Evolutionary conservation across 2,113 vertebrate genomes (phyloP), one percentile per base, ranked within the genome.

Genomic region (Pungitius pungitius): DNA sequence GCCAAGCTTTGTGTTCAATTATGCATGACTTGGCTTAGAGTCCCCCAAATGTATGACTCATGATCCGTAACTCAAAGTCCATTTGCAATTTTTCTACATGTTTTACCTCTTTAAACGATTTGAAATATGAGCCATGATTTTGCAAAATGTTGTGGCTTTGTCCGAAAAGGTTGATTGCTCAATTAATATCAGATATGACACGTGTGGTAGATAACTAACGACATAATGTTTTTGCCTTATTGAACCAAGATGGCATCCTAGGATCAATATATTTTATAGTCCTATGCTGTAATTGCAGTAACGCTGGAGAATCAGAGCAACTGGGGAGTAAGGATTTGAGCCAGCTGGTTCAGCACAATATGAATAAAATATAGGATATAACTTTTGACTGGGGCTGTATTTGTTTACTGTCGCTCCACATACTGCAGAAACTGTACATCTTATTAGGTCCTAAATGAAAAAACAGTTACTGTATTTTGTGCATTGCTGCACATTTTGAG

Each of bases 1-100:
- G 57, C 22, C 24, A 20, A 51, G 58, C 42, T 70, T 42, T 60
- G 26, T 39, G 58, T 66, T 62, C 52, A 59, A 77, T 65, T 17
- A 68, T 15, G 35, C 55, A 24, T 17, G 52, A 30, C 56, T 67
- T 45, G 43, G 24, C 59, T 66, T 40, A 56, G 24, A 73, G 9
- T n/a, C 39, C 30, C 6, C 45, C 8, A 26, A 64, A 76, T 26
- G 17, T 70, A 40, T 64, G 47, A 39, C n/a, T 56, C 42, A 33
- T 54, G 59, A 77, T 52, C 17, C 6, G 2, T n/a, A 10, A 11
- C 11, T 57, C 51, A 39, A 45, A 55, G 54, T 33, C 63, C 6
- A 6, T 30, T 17, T 26, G 61, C 62, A 30, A 43, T 20, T 54
- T 15, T 6, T 60, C 4, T 15, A 61, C 20, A 24, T 47, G 27